Conservation (phyloP, 2,113 vertebrate genomes). For the Monopterus albus region DNA sequence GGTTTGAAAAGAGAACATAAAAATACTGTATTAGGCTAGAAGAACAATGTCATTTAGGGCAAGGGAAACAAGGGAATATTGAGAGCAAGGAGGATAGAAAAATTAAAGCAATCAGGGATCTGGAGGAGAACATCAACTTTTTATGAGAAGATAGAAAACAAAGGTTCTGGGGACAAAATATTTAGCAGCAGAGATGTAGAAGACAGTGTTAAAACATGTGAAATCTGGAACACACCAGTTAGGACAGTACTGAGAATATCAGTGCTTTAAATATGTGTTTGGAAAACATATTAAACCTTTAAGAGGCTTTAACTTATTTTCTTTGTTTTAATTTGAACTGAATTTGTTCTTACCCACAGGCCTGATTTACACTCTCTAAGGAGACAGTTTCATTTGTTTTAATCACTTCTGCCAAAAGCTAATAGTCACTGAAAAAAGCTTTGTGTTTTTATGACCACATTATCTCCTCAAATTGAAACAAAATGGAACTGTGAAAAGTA, state of each 20-base stretch:
- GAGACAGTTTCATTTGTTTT: slow-evolving; percentile 20
- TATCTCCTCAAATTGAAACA: slow-evolving; percentile 6
- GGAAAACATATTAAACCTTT: not conserved
- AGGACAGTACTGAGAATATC: not conserved
- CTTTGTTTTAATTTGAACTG: not conserved
- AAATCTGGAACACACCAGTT: not conserved
- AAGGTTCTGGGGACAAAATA: not conserved
- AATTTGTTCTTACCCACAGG: not conserved
- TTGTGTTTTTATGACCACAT: not conserved
- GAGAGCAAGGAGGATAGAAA: not conserved
- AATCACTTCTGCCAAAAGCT: not conserved
- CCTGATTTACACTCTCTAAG: not conserved
- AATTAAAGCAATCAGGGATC: not conserved
- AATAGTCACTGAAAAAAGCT: not conserved
- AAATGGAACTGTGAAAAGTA: slow-evolving; percentile 4
- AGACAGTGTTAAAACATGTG: slow-evolving; percentile 18
- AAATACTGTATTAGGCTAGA: not conserved
- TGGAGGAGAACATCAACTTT: slow-evolving; percentile 7
- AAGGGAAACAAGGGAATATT: not conserved
- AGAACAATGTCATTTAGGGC: not conserved
- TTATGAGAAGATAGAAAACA: not conserved
- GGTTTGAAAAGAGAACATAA: not conserved
- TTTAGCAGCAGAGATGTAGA: not conserved
- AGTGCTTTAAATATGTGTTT: not conserved
- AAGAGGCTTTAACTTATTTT: slow-evolving; percentile 1